These are phyloP conservation scores for Xiphophorus maculatus DNA, from an alignment of 2,113 vertebrate species.

Conservation along the genomic window DNA sequence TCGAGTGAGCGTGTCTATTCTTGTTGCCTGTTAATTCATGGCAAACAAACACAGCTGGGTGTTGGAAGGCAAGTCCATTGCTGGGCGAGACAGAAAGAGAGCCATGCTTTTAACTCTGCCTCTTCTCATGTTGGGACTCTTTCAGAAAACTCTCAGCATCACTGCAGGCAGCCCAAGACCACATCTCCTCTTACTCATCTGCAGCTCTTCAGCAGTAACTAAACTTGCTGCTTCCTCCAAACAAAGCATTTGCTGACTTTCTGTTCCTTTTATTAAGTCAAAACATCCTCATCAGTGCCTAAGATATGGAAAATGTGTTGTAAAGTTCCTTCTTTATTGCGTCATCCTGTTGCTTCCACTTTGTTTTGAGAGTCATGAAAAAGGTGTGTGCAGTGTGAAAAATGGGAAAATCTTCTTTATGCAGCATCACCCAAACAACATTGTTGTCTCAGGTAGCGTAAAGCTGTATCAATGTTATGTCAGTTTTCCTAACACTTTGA, in stretches of 20 bases:
- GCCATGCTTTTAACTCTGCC: slow-evolving; percentile 45
- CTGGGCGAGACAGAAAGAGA: slow-evolving; percentile 58
- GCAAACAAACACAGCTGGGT: slow-evolving; percentile 82
- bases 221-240: not conserved
- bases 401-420: not conserved
- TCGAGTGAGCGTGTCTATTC: slow-evolving; percentile 68
- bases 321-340: not conserved
- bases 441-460: not conserved
- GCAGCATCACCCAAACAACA: not conserved
- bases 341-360: not conserved
- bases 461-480: not conserved
- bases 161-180: slow-evolving; percentile 21
- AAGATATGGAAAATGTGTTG: not conserved
- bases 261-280: not conserved
- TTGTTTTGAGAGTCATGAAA: not conserved
- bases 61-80: slow-evolving; percentile 60
- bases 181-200: slow-evolving; percentile 36
- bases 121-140: slow-evolving; percentile 48
- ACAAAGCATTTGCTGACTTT: not conserved
- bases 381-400: not conserved
- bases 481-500: not conserved
- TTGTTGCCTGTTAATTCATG: slow-evolving; percentile 76
- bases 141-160: slow-evolving; percentile 40
- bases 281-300: not conserved
- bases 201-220: not conserved